Base-by-base conservation (phyloP, 1,140 invertebrate species). In the Tetragnatha versicolor region DNA sequence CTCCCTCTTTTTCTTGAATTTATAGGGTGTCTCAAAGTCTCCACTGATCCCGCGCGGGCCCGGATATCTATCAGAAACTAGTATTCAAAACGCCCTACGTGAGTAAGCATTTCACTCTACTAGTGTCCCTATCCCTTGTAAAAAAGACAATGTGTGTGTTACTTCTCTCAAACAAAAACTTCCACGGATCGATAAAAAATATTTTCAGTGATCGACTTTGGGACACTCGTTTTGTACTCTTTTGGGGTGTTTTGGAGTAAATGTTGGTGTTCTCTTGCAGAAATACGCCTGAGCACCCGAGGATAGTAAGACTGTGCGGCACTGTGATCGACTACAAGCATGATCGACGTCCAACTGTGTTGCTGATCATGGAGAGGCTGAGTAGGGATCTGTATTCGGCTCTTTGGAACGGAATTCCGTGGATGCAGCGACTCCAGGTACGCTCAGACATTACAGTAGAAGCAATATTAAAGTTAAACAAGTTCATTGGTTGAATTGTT, bases 311-410 rank as follows among this genome's bases (percentile, higher is more conserved):
- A 72, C 87, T 97, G 42, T 86, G 91, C 35, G 94, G 94, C 10
- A 94, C 93, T 3, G 90, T 96, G n/a, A 92, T 95, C 61, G 93
- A 95, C 86, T 91, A 93, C 83, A 88, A 88, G 25, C 94, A 94
- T 83, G 88, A 87, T 25, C 88, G 89, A 22, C 89, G 90, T 6
- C 91, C 92, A 14, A 91, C 93, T 51, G 94, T 95, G 68, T 87
- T 94, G 27, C 87, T 95, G 3, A 90, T 96, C 33, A 94, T 94
- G 84, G 88, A 89, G 58, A 81, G 88, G 9, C 87, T 93, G 84
- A 89, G 88, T 45, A 87, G 91, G 79, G 94, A 96, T 88, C 88
- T 97, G n/a, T 93, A 95, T 84, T 91, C 92, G 69, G 94, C 92
- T 20, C 89, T 96, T 42, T 89, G 91, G 39, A 87, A 88, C 22